These are phyloP conservation scores for Damaliscus lunatus DNA, from an alignment of 2,113 vertebrate genomes.

Conservation along the genomic window DNA sequence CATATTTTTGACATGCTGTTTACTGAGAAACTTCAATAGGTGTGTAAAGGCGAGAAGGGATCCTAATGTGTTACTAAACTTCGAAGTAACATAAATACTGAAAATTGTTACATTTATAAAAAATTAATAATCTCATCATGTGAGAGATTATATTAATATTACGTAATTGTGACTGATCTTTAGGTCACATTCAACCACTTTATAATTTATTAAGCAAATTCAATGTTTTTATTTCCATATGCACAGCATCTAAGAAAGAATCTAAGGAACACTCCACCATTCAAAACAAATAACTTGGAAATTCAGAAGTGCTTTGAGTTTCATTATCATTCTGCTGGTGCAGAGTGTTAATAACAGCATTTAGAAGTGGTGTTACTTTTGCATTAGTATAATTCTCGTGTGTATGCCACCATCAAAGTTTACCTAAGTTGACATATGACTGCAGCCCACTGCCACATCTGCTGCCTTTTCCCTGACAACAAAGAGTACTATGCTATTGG, in stretches of 20 bases:
- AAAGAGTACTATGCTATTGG: too few species aligned
- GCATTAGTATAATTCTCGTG: too few species aligned
- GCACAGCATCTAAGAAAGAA: not conserved
- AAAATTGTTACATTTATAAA: not conserved
- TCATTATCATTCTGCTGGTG: slow-evolving; percentile 61
- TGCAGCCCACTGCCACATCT: too few species aligned
- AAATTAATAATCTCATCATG: not conserved
- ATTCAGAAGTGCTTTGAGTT: slow-evolving; percentile 55
- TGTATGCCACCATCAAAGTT: too few species aligned
- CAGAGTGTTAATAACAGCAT: slow-evolving; percentile 43
- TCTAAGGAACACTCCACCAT: not conserved
- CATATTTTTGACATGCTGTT: not conserved
- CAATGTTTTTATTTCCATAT: not conserved
- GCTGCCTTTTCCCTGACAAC: too few species aligned
- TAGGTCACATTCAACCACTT: not conserved
- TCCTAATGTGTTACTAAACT: not conserved
- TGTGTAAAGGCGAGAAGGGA: not conserved
- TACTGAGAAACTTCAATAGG: not conserved
- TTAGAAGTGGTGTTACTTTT: slow-evolving; percentile 42
- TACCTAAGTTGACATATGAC: too few species aligned
- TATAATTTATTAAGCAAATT: not conserved
- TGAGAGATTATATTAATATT: not conserved
- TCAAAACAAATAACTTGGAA: slow-evolving; percentile 42
- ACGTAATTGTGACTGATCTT: not conserved
- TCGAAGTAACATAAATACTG: not conserved